phyloP scores from a whole-genome alignment of 2,797 vertebrate genomes.

The Gymnoscopelus braueri region DNA sequence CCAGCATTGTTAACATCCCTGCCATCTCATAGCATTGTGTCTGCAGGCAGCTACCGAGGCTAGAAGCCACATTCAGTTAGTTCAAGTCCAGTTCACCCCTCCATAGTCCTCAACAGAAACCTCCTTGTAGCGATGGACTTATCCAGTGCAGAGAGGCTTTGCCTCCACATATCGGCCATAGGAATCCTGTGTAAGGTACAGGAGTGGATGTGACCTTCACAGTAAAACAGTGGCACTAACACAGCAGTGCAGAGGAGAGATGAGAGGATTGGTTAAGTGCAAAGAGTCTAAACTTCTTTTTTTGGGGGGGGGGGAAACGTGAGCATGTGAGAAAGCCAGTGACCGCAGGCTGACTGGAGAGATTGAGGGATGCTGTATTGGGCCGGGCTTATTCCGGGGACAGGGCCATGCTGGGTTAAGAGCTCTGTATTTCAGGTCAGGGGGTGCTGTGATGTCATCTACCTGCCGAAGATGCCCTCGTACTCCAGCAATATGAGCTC shows the following conservation, averaged over 20 bases:
- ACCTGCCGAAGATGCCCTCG: conserved; percentile 89
- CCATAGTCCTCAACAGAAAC: neutral
- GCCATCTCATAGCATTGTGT: conserved; percentile 33
- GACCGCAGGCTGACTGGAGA: conserved; percentile 34
- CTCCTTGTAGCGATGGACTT: conserved; percentile 27
- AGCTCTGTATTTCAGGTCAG: conserved; percentile 28
- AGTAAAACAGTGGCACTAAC: conserved; percentile 57
- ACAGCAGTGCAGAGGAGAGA: conserved; percentile 45
- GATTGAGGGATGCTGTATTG: conserved; percentile 43
- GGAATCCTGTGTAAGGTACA: conserved; percentile 26
- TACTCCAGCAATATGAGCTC: conserved; percentile 94
- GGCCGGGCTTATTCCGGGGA: neutral
- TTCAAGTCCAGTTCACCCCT: conserved; percentile 3
- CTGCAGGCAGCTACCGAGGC: conserved; percentile 8
- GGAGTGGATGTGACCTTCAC: conserved; percentile 25
- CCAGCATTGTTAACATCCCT: conserved; percentile 21
- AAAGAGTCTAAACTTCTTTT: conserved; percentile 43
- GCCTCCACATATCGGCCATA: conserved; percentile 7
- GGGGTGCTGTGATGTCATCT: conserved; percentile 51
- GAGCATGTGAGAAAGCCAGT: conserved; percentile 19
- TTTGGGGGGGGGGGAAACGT: conserved; percentile 1
- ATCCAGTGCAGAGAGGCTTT: conserved; percentile 1
- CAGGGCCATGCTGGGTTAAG: conserved; percentile 33
- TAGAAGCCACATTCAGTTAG: neutral
- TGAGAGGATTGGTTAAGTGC: conserved; percentile 46